Evolutionary conservation across 2,888 invertebrate species (phyloP), one percentile per base, ranked within the genome.

Genomic region (Sesamia inferens): DNA sequence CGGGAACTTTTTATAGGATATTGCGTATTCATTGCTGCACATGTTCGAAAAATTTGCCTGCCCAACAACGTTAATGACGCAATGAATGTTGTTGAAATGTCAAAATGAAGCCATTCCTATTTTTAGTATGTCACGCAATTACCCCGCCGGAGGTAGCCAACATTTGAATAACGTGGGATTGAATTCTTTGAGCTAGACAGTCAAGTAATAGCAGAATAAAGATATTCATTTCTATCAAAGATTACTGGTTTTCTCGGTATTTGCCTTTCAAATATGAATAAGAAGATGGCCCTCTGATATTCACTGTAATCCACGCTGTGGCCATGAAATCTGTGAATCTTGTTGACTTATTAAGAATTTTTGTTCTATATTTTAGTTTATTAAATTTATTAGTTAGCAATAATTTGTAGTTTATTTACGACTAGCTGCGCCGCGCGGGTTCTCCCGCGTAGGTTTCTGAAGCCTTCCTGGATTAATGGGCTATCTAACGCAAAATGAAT

Each of bases 201-300:
- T 55, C 42, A 16, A 57, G 31, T 68, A 61, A 72, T 71, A 69
- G 78, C 31, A 70, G 55, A 24, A 74, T 74, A 74, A 68, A 69
- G 78, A 54, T 69, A 78, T 75, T 77, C 42, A 67, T 71, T 68
- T 64, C 47, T 68, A 64, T 74, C 59, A 74, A 74, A 74, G 66
- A 75, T 87, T 85, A 79, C 76, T 82, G 82, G 84, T 85, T 75
- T 85, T 87, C 85, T 78, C 84, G 85, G 87, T 86, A 88, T 86
- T 88, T 85, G 85, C 86, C 83, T 87, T 90, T 86, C 85, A 84
- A 85, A 87, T 87, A 86, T 81, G 87, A 88, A 90, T 88, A 87
- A 86, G 84, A 86, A 82, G 83, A 86, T 83, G 80, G 67, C 82
- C 82, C 86, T 90, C 85, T 86, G 85, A 89, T 88, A 84, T 88